Evolutionary conservation across 2,797 vertebrate species (phyloP).

Genomic region (Mus caroli): DNA sequence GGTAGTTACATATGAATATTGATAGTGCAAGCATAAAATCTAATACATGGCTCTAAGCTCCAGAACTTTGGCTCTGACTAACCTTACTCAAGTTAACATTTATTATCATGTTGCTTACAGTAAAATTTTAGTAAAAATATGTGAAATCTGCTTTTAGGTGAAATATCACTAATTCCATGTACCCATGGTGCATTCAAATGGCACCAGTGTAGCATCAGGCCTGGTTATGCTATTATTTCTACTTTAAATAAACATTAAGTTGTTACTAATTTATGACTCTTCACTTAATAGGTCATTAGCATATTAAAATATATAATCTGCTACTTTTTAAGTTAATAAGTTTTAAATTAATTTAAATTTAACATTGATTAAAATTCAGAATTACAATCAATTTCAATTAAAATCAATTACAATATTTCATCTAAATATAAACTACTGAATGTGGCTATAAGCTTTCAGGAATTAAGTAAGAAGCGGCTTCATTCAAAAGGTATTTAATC

Average conservation of each 20-base stretch:
- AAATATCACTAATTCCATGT: neutral
- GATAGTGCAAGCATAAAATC: neutral
- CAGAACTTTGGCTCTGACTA: neutral
- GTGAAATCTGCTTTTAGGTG: neutral
- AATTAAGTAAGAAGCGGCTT: neutral
- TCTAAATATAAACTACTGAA: neutral
- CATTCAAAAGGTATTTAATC: neutral
- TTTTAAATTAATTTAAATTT: neutral
- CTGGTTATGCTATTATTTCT: neutral
- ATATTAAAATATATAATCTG: neutral
- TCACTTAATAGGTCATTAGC: neutral
- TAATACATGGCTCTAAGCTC: neutral
- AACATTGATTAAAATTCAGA: neutral
- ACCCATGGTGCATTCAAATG: neutral
- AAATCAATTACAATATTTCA: neutral
- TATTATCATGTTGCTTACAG: accelerated
- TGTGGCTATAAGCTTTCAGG: neutral
- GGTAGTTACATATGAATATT: neutral
- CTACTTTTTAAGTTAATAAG: neutral
- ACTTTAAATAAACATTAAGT: conserved; percentile 16
- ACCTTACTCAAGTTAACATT: neutral
- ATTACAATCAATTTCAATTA: neutral
- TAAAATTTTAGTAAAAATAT: neutral
- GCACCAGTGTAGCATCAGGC: neutral
- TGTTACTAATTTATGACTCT: neutral